These are phyloP conservation scores for Ylistrum balloti DNA, from an alignment of 1,140 invertebrate genomes.

Conservation along the genomic window DNA sequence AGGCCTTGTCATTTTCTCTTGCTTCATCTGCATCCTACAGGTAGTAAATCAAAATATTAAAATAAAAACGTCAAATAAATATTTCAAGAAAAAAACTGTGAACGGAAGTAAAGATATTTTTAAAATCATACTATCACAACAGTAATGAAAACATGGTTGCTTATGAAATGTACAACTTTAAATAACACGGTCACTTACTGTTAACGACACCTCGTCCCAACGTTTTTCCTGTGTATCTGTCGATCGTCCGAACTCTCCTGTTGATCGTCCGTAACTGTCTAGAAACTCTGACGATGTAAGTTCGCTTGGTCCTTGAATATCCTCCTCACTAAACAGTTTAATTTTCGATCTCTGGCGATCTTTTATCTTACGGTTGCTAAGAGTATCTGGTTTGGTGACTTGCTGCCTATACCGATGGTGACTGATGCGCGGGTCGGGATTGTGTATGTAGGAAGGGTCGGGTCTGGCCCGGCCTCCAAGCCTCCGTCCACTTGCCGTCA, in stretches of 20 bases:
- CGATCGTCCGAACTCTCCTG: not conserved
- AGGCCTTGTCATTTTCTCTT: slow-evolving; percentile 52
- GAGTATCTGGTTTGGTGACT: not conserved
- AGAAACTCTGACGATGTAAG: slow-evolving; percentile 41
- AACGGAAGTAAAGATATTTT: too few species aligned
- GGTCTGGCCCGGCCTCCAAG: slow-evolving; percentile 42
- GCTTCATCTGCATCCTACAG: slow-evolving; percentile 56
- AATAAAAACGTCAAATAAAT: too few species aligned
- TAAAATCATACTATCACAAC: too few species aligned
- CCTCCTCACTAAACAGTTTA: slow-evolving; percentile 52
- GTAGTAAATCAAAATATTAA: too few species aligned
- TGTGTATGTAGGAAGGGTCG: slow-evolving; percentile 54
- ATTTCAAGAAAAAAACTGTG: too few species aligned
- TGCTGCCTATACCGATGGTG: slow-evolving; percentile 4
- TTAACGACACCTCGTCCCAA: slow-evolving; percentile 61
- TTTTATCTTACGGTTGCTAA: not conserved
- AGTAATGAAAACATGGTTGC: too few species aligned
- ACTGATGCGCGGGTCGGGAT: not conserved
- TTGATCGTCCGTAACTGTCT: slow-evolving; percentile 49
- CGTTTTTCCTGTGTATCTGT: slow-evolving; percentile 5
- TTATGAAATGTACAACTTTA: too few species aligned
- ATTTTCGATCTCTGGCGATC: slow-evolving; percentile 42
- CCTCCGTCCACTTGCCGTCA: slow-evolving; percentile 53
- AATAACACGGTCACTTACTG: slow-evolving; percentile 44
- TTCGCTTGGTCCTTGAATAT: slow-evolving; percentile 41